phyloP scores from a whole-genome alignment of 2,797 vertebrate genomes.

The Notolabrus celidotus region DNA sequence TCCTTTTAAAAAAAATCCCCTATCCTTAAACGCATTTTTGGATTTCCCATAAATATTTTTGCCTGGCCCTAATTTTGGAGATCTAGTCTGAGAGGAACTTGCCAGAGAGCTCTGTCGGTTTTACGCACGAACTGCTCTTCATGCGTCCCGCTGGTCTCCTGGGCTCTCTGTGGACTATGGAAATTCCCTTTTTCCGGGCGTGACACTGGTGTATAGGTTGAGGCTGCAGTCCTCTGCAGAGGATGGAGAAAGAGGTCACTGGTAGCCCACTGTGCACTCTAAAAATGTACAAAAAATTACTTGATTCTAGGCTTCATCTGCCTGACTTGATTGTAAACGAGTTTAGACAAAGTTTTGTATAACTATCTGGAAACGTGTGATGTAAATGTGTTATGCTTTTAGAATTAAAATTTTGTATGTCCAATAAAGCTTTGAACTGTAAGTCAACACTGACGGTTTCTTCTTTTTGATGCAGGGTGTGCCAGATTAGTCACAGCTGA shows the following conservation, averaged over 20 bases:
- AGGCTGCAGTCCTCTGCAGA: background rate
- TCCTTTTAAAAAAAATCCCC: background rate
- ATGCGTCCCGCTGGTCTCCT: background rate
- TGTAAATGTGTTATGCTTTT: constrained; percentile 35
- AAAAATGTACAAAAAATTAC: background rate
- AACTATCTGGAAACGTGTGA: background rate
- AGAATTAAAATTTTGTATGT: constrained; percentile 42
- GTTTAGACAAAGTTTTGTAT: constrained; percentile 15
- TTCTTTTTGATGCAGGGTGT: too few species aligned
- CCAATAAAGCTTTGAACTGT: constrained; percentile 64
- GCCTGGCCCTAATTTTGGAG: background rate
- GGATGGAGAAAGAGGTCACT: background rate
- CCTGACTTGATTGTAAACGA: constrained; percentile 15
- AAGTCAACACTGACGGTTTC: background rate
- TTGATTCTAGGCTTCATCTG: background rate
- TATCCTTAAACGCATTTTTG: background rate
- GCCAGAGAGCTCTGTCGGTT: background rate
- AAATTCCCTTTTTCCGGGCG: background rate
- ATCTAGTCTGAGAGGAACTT: background rate
- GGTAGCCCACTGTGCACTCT: background rate
- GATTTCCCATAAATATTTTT: background rate
- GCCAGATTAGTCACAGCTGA: too few species aligned
- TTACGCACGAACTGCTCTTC: background rate
- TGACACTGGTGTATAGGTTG: background rate
- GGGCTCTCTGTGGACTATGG: constrained; percentile 6